Base-by-base conservation (phyloP, 92 coral and sea anemone genomes). In the Epizoanthus scotinus region DNA sequence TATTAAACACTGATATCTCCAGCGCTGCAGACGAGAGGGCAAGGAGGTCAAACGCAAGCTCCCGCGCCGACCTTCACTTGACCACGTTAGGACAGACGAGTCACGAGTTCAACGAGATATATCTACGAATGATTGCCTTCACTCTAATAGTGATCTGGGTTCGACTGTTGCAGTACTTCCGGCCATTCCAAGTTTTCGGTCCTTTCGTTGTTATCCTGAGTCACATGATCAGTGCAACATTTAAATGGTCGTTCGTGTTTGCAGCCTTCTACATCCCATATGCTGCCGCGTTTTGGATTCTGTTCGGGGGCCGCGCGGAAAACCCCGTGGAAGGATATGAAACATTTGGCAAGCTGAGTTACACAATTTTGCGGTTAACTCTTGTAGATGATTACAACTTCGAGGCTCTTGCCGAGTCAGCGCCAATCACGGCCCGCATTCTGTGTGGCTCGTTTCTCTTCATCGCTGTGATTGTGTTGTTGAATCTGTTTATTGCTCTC, bases 151-250 rank as follows among this genome's bases (percentile, higher is more conserved):
- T 89, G 5, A 70, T 90, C 58, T 92, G 97, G 97, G 82, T 92
- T 24, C 90, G 97, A 10, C 73, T 92, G 28, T 84, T 92, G 44
- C 90, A 92, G 68, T 92, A 90, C 63, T 93, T 91, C 63, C 81
- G 97, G 36, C 97, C 97, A 70, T 92, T 92, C 83, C 91, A 91
- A 55, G 74, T 71, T 44, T 87, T 87, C 61, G 97, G 97, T 15
- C 94, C 97, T 5, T 92, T 92, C 36, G 97, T 92, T 22, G 93
- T 84, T 29, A 92, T 90, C 84, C 87, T 92, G 19, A 91, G 89
- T 60, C 97, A 90, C 78, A 92, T 92, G 65, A 78, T 86, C 18
- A 54, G 73, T 42, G 97, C 91, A 34, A 84, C 89, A 31, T 19
- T 88, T 12, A 92, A 92, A 81, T 92, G 97, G 97, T 73, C 86